These are phyloP conservation scores for Theocolax elegans DNA, from an alignment of 1,140 invertebrate genomes.

Conservation along the genomic window DNA sequence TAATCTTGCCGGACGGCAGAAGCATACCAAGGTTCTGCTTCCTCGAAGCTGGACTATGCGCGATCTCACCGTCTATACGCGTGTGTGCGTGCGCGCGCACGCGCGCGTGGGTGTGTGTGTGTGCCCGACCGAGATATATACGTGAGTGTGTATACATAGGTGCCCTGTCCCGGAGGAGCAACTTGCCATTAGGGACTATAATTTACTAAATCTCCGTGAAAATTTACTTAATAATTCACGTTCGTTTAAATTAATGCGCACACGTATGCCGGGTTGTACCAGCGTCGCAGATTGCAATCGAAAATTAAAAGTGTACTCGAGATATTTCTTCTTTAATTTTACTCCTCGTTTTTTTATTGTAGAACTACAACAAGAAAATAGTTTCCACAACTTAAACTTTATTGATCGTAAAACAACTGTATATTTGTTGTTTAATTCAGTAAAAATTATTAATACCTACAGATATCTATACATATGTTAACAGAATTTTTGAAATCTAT, in stretches of 20 bases:
- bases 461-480: too few relatives aligned
- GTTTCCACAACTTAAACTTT: too few relatives aligned
- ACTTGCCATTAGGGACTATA: constrained; percentile 30
- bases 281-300: background rate
- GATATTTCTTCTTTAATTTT: too few relatives aligned
- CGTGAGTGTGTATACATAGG: background rate
- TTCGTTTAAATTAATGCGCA: constrained; percentile 12
- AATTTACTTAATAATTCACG: constrained; percentile 40
- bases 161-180: constrained; percentile 6
- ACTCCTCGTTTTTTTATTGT: too few relatives aligned
- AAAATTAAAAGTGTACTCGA: background rate
- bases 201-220: constrained; percentile 37
- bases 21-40: constrained; percentile 50
- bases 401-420: too few relatives aligned
- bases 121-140: background rate
- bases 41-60: background rate
- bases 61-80: background rate
- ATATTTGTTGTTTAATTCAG: too few relatives aligned
- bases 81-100: background rate
- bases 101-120: background rate
- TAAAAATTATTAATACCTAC: too few relatives aligned
- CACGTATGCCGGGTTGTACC: background rate
- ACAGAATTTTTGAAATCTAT: too few relatives aligned
- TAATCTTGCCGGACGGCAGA: constrained; percentile 56
- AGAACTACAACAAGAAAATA: too few relatives aligned